Percentiles rank a stretch among this genome's conserved stretches.
phyloP scores from a whole-genome alignment of 2,797 vertebrate genomes.

The Sylvilagus floridanus region DNA sequence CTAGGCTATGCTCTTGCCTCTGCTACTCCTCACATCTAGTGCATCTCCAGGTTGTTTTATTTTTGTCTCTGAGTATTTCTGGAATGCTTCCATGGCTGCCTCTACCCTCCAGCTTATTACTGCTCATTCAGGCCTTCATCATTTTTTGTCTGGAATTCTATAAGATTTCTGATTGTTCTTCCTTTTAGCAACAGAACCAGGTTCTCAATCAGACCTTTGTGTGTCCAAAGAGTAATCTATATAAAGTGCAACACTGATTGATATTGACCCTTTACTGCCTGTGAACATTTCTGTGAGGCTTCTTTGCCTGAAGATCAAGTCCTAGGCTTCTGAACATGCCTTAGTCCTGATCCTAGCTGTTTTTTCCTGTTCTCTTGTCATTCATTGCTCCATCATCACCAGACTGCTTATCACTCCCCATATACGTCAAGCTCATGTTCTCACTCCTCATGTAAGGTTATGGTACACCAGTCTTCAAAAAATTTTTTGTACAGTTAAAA shows the following conservation, averaged over 20 bases:
- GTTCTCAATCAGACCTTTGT: not conserved
- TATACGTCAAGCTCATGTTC: not conserved
- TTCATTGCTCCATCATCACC: not conserved
- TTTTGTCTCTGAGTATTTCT: slow-evolving; percentile 22
- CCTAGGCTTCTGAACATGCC: not conserved
- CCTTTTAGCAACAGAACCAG: not conserved
- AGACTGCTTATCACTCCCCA: not conserved
- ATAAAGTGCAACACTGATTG: slow-evolving; percentile 17
- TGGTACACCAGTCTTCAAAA: not conserved
- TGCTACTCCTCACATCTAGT: not conserved
- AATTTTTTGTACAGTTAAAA: too few species aligned
- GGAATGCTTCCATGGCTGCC: not conserved
- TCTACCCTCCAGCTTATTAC: not conserved
- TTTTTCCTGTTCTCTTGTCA: not conserved
- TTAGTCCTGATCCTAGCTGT: not conserved
- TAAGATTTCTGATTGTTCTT: slow-evolving; percentile 25
- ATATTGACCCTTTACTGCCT: not conserved
- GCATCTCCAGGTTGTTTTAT: not conserved
- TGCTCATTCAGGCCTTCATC: not conserved
- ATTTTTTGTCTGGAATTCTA: slow-evolving; percentile 13
- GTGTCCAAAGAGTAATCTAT: not conserved
- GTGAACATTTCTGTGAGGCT: not conserved
- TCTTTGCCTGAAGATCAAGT: not conserved
- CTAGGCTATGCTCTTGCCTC: not conserved
- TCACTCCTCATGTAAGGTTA: not conserved